Conservation (phyloP, 2,797 vertebrate species). For the Iguana delicatissima region DNA sequence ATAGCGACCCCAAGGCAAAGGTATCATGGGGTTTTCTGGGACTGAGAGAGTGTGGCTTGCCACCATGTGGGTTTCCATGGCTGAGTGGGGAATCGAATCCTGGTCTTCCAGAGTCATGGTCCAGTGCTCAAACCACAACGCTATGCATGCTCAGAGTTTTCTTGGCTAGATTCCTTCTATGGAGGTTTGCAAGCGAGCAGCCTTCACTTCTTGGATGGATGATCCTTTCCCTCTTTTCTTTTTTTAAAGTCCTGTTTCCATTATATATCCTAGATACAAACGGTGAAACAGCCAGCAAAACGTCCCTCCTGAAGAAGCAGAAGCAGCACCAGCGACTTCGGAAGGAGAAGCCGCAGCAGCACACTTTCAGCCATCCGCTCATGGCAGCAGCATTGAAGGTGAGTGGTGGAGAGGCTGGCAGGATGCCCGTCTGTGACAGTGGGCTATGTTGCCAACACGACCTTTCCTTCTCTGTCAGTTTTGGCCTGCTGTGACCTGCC, state of each 20-base stretch:
- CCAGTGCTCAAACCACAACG: no score
- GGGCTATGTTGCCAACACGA: not conserved
- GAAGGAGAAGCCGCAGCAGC: conserved; percentile 87
- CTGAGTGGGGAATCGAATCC: no score
- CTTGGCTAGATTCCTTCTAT: no score
- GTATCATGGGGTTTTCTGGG: no score
- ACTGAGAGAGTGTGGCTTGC: no score
- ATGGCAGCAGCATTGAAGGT: conserved; percentile 92
- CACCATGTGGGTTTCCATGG: no score
- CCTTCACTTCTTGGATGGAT: not conserved
- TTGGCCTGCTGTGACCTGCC: not conserved
- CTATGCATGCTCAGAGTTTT: no score
- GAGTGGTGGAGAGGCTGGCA: conserved; percentile 13
- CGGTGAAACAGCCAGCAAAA: conserved; percentile 70
- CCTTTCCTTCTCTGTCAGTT: not conserved
- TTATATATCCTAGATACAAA: conserved; percentile 65
- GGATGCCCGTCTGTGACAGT: no score
- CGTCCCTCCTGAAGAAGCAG: conserved; percentile 79
- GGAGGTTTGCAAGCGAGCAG: no score
- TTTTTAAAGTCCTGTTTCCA: not conserved
- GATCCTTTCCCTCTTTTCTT: not conserved
- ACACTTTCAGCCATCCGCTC: conserved; percentile 88
- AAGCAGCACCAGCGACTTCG: conserved; percentile 84
- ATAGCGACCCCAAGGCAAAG: no score
- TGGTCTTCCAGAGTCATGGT: no score